Percentiles rank a stretch among this genome's conserved stretches.
Evolutionary conservation across 1,140 invertebrate species (phyloP).

Genomic region (Mizuhopecten yessoensis): DNA sequence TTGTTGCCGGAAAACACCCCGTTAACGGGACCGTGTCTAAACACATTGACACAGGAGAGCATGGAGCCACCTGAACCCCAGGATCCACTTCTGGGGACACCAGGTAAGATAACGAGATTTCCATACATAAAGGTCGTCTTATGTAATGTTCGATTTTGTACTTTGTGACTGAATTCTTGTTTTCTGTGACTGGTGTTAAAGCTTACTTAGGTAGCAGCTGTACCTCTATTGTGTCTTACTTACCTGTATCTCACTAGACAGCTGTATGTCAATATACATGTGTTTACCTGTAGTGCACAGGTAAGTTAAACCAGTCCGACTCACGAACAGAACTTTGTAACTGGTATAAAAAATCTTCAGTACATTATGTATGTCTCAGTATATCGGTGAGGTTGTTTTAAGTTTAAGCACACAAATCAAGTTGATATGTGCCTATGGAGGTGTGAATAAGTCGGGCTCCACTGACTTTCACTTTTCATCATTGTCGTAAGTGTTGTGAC

Average conservation of each 20-base stretch:
- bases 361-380: neutral
- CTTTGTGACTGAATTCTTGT: neutral
- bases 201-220: constrained; percentile 12
- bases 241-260: neutral
- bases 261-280: neutral
- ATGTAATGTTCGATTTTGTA: neutral
- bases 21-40: constrained; percentile 15
- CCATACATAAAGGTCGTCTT: neutral
- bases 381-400: neutral
- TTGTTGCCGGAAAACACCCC: constrained; percentile 30
- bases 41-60: neutral
- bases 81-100: neutral
- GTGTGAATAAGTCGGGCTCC: neutral
- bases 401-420: neutral
- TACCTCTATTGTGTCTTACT: neutral
- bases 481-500: neutral
- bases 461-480: neutral
- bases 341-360: neutral
- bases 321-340: neutral
- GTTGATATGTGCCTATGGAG: neutral
- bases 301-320: neutral
- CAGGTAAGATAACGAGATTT: constrained; percentile 28
- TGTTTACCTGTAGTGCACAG: constrained; percentile 26
- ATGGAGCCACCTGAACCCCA: constrained; percentile 36
- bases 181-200: neutral